Base-by-base conservation (phyloP, 2,113 vertebrate species). In the Clarias macrocephalus region DNA sequence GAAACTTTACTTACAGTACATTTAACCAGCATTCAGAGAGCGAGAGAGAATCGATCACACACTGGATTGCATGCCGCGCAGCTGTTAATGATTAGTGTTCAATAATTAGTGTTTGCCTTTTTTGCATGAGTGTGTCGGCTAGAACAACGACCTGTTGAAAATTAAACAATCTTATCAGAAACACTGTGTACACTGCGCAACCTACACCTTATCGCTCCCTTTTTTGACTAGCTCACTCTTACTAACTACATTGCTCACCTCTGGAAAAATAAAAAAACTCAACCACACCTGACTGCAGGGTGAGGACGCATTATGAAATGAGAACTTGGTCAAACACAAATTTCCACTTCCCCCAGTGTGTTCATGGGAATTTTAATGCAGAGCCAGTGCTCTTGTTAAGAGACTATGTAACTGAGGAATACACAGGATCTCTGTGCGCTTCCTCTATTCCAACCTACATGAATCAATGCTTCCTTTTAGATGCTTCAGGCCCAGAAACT, bases 121-220 rank as follows among this genome's bases (percentile, higher is more conserved):
- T 33, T 37, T 81, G 30, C 30, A 37, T 59, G 6, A 68, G 18
- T 30, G 11, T 65, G 28, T 57, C 19, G 37, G 21, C 72, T 30
- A 30, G 30, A 33, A 70, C 82, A 68, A 60, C 12, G 28, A 65
- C 25, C 23, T 48, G 76, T 66, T 56, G 42, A 87, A 21, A n/a
- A 54, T 28, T 10, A 30, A 72, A 62, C 42, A 80, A 76, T 87
- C 76, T 87, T 81, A 87, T 87, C 85, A 0, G 77, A 70, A 30
- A 2, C 60, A 85, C 56, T 85, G 65, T 70, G 60, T 82, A 83
- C 60, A 62, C 63, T 18, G 63, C 76, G 57, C 21, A 84, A 18
- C 16, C 70, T 16, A 25, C 62, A 16, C 70, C 19, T 66, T 30
- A 68, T 54, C 59, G 23, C n/a, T 25, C 59, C 30, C 10, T 56